These are phyloP conservation scores for Engystomops pustulosus DNA, from an alignment of 2,113 vertebrate genomes.

Conservation along the genomic window DNA sequence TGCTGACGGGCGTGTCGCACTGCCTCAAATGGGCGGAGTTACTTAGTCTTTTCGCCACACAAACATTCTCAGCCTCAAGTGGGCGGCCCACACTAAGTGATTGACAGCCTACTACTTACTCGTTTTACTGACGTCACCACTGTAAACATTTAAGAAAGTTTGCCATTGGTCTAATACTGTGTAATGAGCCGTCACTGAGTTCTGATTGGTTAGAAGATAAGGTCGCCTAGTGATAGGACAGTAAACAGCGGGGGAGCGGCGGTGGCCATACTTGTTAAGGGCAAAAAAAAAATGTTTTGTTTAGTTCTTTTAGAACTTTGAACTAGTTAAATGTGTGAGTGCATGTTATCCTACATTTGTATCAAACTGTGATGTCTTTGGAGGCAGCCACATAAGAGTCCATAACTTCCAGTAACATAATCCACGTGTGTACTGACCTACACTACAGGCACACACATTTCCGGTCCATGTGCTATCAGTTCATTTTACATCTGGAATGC, in stretches of 20 bases:
- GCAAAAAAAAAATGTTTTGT: neutral
- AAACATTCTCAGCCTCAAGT: too few relatives aligned
- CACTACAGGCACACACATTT: too few relatives aligned
- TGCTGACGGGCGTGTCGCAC: neutral
- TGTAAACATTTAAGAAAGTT: conserved; percentile 19
- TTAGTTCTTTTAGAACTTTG: too few relatives aligned
- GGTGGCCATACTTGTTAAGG: conserved; percentile 13
- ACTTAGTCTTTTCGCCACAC: too few relatives aligned
- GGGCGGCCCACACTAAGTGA: neutral
- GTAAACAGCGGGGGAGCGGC: neutral
- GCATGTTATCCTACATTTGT: too few relatives aligned
- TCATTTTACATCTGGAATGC: too few relatives aligned
- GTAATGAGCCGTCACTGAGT: neutral
- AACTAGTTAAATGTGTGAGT: too few relatives aligned
- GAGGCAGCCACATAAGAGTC: too few relatives aligned
- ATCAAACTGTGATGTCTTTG: too few relatives aligned
- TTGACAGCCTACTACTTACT: neutral
- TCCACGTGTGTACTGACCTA: too few relatives aligned
- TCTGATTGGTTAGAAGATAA: neutral
- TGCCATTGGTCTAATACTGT: neutral
- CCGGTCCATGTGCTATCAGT: too few relatives aligned
- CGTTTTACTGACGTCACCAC: neutral
- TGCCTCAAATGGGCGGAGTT: neutral
- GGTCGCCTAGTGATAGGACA: neutral
- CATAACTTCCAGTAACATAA: too few relatives aligned